phyloP scores from a whole-genome alignment of 1,140 invertebrate genomes.

The Ceratoteleas bidentatus region DNA sequence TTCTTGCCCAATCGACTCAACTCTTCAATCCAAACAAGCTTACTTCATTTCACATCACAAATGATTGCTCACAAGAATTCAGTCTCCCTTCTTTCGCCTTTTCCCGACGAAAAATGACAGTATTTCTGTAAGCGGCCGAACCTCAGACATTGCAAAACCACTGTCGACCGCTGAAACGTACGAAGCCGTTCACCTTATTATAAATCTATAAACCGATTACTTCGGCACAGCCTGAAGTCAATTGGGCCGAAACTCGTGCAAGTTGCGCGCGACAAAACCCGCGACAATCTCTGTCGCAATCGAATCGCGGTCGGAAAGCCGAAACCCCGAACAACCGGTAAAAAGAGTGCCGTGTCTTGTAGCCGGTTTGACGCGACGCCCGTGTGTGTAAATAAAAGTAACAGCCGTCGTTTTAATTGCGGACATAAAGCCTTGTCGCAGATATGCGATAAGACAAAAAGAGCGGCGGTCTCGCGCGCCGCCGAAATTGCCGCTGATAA shows the following conservation, averaged over 20 bases:
- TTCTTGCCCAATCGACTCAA: no score
- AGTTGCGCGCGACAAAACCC: not conserved
- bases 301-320: conserved; percentile 3
- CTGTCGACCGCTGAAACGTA: no score
- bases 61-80: no score
- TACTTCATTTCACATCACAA: no score
- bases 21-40: no score
- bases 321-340: conserved; percentile 14
- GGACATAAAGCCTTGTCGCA: conserved; percentile 41
- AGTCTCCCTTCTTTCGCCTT: no score
- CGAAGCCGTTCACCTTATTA: not conserved
- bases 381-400: conserved; percentile 49
- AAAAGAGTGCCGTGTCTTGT: conserved; percentile 11
- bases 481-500: conserved; percentile 41
- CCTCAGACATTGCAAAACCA: no score
- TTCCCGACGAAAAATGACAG: no score
- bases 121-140: no score
- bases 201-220: not conserved
- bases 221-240: not conserved
- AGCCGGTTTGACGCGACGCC: conserved; percentile 22
- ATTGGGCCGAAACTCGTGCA: not conserved
- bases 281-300: conserved; percentile 14
- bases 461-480: conserved; percentile 3
- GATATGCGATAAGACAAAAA: conserved; percentile 59
- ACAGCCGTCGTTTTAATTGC: conserved; percentile 52